Conservation (phyloP, 2,797 vertebrate genomes). For the Coccyzus lansbergi region DNA sequence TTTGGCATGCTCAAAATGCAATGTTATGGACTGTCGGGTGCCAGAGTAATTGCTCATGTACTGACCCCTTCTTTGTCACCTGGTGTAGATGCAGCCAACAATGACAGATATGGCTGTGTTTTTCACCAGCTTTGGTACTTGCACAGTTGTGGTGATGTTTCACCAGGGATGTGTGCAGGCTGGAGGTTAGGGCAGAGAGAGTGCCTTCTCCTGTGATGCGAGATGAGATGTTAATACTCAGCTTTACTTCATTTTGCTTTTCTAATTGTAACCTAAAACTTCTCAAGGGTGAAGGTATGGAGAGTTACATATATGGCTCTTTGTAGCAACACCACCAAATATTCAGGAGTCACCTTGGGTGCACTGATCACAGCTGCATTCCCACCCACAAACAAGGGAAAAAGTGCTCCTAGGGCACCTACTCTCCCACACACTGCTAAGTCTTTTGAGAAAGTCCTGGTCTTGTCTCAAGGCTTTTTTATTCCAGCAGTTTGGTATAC, state of each 20-base stretch:
- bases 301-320: not conserved
- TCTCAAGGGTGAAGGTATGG: not conserved
- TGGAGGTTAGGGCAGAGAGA: not conserved
- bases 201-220: accelerated
- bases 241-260: not conserved
- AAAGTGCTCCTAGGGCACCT: not conserved
- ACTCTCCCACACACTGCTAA: not conserved
- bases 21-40: not conserved
- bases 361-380: not conserved
- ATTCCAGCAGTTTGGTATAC: not conserved
- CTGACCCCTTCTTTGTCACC: not conserved
- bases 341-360: not conserved
- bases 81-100: not conserved
- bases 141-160: not conserved
- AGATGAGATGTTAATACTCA: not conserved
- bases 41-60: not conserved
- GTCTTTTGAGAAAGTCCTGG: not conserved
- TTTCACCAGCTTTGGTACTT: not conserved
- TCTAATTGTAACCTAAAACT: not conserved
- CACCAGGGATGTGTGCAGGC: not conserved
- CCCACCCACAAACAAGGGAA: accelerated
- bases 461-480: not conserved
- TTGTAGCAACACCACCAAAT: not conserved
- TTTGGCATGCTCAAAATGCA: not conserved
- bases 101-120: not conserved